Conservation (phyloP, 2,797 vertebrate species). For the Cynodonichthys magdalenae region DNA sequence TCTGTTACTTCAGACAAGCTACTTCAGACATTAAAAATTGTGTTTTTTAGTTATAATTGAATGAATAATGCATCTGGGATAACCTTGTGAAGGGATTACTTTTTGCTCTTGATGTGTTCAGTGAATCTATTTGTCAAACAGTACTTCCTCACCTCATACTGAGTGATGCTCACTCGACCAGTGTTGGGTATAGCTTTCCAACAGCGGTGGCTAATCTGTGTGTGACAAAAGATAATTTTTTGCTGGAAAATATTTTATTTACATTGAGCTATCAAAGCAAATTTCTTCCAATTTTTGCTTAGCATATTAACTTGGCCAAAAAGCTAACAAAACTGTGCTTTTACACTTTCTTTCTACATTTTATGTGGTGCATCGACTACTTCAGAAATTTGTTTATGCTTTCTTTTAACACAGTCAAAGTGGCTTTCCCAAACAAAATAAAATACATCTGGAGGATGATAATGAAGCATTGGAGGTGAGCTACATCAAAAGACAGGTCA, state of each 20-base stretch:
- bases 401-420: not conserved
- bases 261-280: constrained; percentile 66
- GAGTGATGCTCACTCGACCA: constrained; percentile 78
- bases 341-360: not conserved
- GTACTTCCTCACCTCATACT: constrained; percentile 80
- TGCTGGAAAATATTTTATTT: constrained; percentile 77
- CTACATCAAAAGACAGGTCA: constrained; percentile 11
- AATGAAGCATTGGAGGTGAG: constrained; percentile 17
- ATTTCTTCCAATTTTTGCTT: constrained; percentile 38
- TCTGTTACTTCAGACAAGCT: constrained; percentile 30
- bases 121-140: constrained; percentile 73
- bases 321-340: constrained; percentile 27
- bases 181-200: constrained; percentile 81
- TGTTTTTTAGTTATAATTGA: constrained; percentile 11
- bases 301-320: constrained; percentile 37
- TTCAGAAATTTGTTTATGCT: constrained; percentile 13
- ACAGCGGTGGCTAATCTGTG: constrained; percentile 82
- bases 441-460: constrained; percentile 9
- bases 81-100: constrained; percentile 37
- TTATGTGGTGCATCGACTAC: constrained; percentile 21
- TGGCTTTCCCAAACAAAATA: not conserved
- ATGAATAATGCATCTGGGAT: constrained; percentile 33
- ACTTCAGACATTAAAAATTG: constrained; percentile 13
- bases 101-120: constrained; percentile 61
- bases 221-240: constrained; percentile 80